phyloP scores from a whole-genome alignment of 2,888 invertebrate genomes.

The Cosmia pyralina region DNA sequence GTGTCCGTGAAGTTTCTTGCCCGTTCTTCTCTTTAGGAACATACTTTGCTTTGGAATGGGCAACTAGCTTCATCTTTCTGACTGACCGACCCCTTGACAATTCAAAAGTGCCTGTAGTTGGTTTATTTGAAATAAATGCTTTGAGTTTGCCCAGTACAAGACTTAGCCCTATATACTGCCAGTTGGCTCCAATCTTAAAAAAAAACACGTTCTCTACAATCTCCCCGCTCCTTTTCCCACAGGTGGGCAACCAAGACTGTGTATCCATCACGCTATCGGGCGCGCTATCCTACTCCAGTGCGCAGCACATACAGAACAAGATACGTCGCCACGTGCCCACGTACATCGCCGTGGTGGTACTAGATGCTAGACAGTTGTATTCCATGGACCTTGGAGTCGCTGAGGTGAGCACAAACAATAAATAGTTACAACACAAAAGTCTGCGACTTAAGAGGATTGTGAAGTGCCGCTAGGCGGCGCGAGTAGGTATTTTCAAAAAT shows the following conservation, averaged over 20 bases:
- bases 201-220: not conserved
- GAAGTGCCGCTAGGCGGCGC: too few species aligned
- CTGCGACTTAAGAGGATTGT: too few species aligned
- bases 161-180: not conserved
- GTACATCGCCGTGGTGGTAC: constrained; percentile 66
- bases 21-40: too few species aligned
- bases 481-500: too few species aligned
- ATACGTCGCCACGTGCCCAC: constrained; percentile 55
- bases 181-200: not conserved
- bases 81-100: too few species aligned
- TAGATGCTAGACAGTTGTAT: constrained; percentile 75
- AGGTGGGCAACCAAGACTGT: constrained; percentile 83
- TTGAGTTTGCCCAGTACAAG: not conserved
- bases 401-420: too few species aligned
- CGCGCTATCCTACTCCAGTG: constrained; percentile 75
- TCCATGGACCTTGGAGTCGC: constrained; percentile 80
- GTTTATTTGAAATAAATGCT: too few species aligned
- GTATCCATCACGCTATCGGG: constrained; percentile 71
- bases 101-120: too few species aligned
- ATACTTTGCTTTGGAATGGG: too few species aligned
- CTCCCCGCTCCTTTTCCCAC: constrained; percentile 8
- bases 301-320: constrained; percentile 69
- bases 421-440: too few species aligned
- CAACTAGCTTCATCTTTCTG: too few species aligned
- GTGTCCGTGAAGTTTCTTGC: too few species aligned